Evolutionary conservation across 2,888 invertebrate genomes (phyloP).

Genomic region (Selenia dentaria): DNA sequence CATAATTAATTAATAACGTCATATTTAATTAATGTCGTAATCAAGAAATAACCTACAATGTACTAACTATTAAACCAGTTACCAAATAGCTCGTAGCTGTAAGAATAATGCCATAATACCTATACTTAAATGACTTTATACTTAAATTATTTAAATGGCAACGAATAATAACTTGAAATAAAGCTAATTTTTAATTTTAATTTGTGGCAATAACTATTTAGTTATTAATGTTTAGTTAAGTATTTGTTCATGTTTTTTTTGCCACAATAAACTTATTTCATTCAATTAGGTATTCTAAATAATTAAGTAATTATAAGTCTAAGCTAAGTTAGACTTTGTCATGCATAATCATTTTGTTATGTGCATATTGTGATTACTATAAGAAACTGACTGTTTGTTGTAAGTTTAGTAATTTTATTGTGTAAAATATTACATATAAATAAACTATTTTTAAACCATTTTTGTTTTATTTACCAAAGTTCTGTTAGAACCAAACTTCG

Average conservation of each 20-base stretch:
- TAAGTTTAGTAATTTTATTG: slow-evolving; percentile 9
- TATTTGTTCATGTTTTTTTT: too few relatives aligned
- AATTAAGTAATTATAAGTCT: neutral
- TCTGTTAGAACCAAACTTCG: too few relatives aligned
- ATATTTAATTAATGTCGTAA: too few relatives aligned
- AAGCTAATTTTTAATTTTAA: too few relatives aligned
- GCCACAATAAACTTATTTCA: too few relatives aligned
- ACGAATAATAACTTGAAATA: slow-evolving; percentile 12
- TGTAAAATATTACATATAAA: neutral
- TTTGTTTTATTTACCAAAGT: too few relatives aligned
- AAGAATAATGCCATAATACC: slow-evolving; percentile 27
- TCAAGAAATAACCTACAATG: neutral
- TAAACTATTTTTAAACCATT: too few relatives aligned
- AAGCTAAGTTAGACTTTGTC: neutral
- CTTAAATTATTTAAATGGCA: slow-evolving; percentile 2
- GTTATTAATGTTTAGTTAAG: too few relatives aligned
- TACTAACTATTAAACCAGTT: slow-evolving; percentile 31
- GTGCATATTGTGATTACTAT: slow-evolving; percentile 28
- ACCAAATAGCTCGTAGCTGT: slow-evolving; percentile 37
- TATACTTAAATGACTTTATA: slow-evolving; percentile 2
- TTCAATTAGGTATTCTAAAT: too few relatives aligned
- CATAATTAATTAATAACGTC: too few relatives aligned
- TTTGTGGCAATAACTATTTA: too few relatives aligned
- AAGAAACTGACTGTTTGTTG: slow-evolving; percentile 34
- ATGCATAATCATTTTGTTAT: neutral